Evolutionary conservation across 2,113 vertebrate species (phyloP).

Genomic region (Protobothrops mucrosquamatus): DNA sequence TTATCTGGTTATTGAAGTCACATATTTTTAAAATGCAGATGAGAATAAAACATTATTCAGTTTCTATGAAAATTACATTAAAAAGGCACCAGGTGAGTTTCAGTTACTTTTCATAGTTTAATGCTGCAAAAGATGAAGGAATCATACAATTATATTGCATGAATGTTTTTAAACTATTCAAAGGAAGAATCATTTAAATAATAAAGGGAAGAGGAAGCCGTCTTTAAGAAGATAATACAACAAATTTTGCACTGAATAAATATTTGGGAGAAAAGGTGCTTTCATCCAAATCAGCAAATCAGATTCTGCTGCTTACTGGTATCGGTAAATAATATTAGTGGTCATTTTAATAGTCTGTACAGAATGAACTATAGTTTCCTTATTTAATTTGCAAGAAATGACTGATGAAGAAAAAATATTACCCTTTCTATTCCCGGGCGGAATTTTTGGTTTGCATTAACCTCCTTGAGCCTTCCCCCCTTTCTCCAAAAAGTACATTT

Average conservation of each 20-base stretch:
- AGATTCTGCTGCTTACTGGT: neutral
- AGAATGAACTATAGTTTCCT: neutral
- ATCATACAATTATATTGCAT: neutral
- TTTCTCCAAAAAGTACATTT: neutral
- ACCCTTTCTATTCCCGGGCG: neutral
- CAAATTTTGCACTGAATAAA: neutral
- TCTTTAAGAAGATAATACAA: neutral
- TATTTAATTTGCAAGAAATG: neutral
- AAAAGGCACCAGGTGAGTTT: neutral
- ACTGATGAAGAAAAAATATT: conserved; percentile 3
- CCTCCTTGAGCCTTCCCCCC: neutral
- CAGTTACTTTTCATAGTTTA: neutral
- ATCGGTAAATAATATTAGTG: neutral
- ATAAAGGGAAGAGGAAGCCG: neutral
- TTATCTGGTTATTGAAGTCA: neutral
- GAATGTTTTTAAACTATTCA: neutral
- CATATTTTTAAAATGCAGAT: neutral
- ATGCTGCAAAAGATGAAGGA: neutral
- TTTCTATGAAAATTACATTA: neutral
- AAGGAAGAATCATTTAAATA: neutral
- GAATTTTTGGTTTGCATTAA: conserved; percentile 18
- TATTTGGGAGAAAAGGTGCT: neutral
- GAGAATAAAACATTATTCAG: neutral
- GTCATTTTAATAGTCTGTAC: neutral
- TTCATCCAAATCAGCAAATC: neutral